phyloP scores from a whole-genome alignment of 2,113 vertebrate genomes.

The Geococcyx californianus region DNA sequence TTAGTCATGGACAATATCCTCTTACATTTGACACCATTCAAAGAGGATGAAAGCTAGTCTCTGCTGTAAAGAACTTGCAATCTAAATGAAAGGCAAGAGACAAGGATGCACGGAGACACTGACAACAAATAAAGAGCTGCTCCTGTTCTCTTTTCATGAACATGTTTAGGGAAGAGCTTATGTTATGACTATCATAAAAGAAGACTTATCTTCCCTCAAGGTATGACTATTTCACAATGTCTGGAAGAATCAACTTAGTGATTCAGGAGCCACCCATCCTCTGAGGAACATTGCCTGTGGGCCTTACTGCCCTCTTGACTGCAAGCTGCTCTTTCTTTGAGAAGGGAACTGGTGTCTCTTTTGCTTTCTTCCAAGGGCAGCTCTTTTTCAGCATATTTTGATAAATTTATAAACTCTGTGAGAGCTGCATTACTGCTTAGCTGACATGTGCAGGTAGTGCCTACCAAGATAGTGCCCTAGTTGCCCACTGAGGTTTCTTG shows the following conservation, averaged over 20 bases:
- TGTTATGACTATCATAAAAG: not conserved
- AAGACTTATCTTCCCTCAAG: slow-evolving; percentile 8
- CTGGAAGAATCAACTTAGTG: not conserved
- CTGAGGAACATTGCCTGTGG: slow-evolving; percentile 1
- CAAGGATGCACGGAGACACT: not conserved
- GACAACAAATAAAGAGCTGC: not conserved
- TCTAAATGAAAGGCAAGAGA: not conserved
- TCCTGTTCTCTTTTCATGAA: not conserved
- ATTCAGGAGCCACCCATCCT: slow-evolving; percentile 3
- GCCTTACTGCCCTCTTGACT: not conserved
- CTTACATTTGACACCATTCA: not conserved
- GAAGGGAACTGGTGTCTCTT: not conserved
- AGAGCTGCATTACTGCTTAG: not conserved
- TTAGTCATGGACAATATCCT: not conserved
- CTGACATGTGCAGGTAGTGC: not conserved
- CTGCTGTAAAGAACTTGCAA: not conserved
- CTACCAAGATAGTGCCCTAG: not conserved
- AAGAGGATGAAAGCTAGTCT: not conserved
- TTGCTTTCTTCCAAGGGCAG: not conserved
- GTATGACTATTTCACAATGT: not conserved
- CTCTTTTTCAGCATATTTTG: not conserved
- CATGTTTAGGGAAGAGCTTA: not conserved
- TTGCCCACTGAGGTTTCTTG: not conserved
- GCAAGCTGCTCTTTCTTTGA: not conserved
- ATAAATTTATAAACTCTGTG: not conserved